Percentiles rank a stretch among this genome's conserved stretches.
Conservation (phyloP, 2,113 vertebrate genomes). For the Zingel zingel region DNA sequence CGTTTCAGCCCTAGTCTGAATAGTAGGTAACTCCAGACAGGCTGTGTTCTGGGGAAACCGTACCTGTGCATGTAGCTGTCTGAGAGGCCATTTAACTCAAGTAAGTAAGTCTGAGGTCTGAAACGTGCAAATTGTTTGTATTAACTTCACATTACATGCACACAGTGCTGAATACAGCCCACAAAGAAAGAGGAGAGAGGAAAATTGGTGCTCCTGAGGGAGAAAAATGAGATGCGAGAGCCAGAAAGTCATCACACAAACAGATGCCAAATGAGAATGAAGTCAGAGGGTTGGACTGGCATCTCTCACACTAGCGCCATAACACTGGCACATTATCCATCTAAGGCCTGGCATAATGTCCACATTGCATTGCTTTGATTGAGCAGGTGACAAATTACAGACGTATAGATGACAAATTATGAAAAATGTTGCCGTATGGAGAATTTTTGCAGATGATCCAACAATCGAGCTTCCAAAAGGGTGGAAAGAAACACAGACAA, state of each 20-base stretch:
- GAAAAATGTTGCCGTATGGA: constrained; percentile 28
- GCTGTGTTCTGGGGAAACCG: constrained; percentile 1
- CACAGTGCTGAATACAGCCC: constrained; percentile 10
- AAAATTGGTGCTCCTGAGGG: constrained; percentile 19
- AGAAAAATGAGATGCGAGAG: constrained; percentile 20
- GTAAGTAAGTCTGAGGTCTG: background rate
- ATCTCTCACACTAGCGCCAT: constrained; percentile 40
- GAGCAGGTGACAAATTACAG: constrained; percentile 74
- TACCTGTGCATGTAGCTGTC: constrained; percentile 2
- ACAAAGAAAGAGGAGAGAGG: constrained; percentile 23
- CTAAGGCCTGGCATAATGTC: constrained; percentile 56
- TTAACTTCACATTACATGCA: constrained; percentile 21
- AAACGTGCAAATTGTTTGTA: background rate
- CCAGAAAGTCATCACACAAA: constrained; percentile 71
- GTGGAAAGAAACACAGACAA: background rate
- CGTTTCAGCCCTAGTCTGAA: no score
- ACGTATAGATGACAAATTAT: constrained; percentile 53
- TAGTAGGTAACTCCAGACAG: background rate
- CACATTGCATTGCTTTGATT: constrained; percentile 57
- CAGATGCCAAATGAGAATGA: constrained; percentile 74
- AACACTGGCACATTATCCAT: constrained; percentile 65
- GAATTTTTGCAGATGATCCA: constrained; percentile 45
- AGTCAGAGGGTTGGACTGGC: constrained; percentile 70
- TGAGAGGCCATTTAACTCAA: constrained; percentile 16
- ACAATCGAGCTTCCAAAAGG: constrained; percentile 26